Base-by-base conservation (phyloP, 1,140 invertebrate genomes). In the Solenopsis invicta region DNA sequence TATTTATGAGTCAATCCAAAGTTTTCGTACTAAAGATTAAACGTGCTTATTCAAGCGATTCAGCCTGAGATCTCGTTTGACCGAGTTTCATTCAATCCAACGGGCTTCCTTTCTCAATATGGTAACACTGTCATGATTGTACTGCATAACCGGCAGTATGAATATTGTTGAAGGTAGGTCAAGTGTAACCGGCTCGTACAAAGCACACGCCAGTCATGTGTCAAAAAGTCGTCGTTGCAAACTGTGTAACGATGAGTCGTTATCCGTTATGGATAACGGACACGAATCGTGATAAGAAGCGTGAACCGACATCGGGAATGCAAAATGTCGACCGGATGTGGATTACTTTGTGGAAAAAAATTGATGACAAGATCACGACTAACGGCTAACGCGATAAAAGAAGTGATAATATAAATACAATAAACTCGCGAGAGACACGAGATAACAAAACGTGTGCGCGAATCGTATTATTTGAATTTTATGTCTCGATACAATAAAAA, bases 111-210 rank as follows among this genome's bases (percentile, higher is more conserved):
- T 59, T 37, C 9, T 82, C n/a, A 34, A 13, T 29, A n/a, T 41
- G 1, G 4, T 54, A 24, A 71, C 18, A 52, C 5, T 4, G 10
- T 2, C n/a, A 18, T 37, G 52, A 80, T 67, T 52, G 18, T 10
- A 45, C 4, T 24, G 61, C 66, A n/a, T 6, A 59, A 45, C 12
- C 21, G 21, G 21, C 4, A n/a, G n/a, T n/a, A n/a, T 84, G 41
- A 74, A 75, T 61, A 84, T 62, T 4, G 54, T 61, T 18, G 41
- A 61, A 84, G 41, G 45, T 50, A 10, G 69, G 29, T 50, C 54
- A 75, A 74, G 41, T 61, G 54, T 52, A 74, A 62, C 2, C 6
- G 41, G 12, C 52, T 34, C 24, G 18, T 75, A 61, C 9, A 48
- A 61, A 37, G 29, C 21, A 45, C 18, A 78, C 24, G 41, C n/a